Conservation (phyloP, 2,113 vertebrate species). For the Mustelus asterias region DNA sequence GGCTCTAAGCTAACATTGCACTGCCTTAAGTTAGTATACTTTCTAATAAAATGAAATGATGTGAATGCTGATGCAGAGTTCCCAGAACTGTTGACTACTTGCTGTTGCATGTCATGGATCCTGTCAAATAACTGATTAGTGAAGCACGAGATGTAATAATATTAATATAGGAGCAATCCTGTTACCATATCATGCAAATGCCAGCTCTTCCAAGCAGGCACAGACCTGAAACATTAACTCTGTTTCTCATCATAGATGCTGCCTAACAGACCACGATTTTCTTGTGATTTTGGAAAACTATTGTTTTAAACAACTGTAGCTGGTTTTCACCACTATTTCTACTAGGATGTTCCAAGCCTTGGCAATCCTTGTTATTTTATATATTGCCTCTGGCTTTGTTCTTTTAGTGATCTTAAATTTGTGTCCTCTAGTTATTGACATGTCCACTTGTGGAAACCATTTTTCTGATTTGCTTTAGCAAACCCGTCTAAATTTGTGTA, state of each 20-base stretch:
- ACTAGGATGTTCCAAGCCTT: background rate
- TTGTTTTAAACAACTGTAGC: background rate
- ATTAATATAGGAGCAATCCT: background rate
- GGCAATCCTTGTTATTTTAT: background rate
- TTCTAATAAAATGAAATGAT: background rate
- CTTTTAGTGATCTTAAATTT: background rate
- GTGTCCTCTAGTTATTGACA: background rate
- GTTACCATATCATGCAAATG: background rate
- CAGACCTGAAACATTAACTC: background rate
- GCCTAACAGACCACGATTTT: no score
- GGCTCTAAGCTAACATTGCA: background rate
- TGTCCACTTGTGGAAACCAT: background rate
- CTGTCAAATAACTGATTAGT: background rate
- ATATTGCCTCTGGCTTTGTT: background rate
- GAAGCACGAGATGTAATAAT: background rate
- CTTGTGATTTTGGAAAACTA: background rate
- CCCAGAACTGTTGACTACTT: background rate
- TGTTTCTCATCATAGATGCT: no score
- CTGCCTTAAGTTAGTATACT: background rate
- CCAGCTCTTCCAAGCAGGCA: background rate
- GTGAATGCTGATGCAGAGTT: background rate
- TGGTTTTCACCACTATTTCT: background rate
- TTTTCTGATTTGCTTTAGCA: background rate
- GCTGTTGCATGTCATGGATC: background rate
- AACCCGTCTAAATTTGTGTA: background rate